These are phyloP conservation scores for Calephelis perditalis DNA, from an alignment of 2,888 invertebrate species.

Conservation along the genomic window DNA sequence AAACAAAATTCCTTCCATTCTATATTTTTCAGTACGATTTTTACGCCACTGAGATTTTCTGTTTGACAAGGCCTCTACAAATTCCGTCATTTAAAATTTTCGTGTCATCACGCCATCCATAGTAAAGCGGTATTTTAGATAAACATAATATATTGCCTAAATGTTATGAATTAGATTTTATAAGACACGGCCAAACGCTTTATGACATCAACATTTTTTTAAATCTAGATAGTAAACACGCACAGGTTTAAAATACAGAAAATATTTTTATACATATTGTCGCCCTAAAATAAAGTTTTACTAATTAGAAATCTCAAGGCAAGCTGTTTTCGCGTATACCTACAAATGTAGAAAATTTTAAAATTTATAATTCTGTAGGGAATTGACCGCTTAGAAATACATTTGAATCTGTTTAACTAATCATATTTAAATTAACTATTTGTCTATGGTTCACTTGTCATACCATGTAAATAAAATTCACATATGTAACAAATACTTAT, in stretches of 20 bases:
- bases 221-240: constrained; percentile 54
- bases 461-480: no score
- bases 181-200: constrained; percentile 26
- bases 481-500: no score
- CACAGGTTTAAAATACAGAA: constrained; percentile 49
- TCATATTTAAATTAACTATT: background rate
- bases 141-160: constrained; percentile 21
- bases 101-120: constrained; percentile 72
- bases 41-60: constrained; percentile 1
- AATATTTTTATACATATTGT: constrained; percentile 48
- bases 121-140: constrained; percentile 34
- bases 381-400: constrained; percentile 2
- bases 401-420: background rate
- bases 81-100: constrained; percentile 39
- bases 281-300: constrained; percentile 8
- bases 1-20: no score
- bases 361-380: constrained; percentile 1
- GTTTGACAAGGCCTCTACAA: constrained; percentile 20
- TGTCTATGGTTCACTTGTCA: no score
- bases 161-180: constrained; percentile 21
- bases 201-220: constrained; percentile 22
- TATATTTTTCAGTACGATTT: background rate
- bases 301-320: constrained; percentile 2
- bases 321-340: constrained; percentile 1
- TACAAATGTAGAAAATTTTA: constrained; percentile 2